Evolutionary conservation across 2,113 vertebrate genomes (phyloP).

Genomic region (Marmota flaviventris): DNA sequence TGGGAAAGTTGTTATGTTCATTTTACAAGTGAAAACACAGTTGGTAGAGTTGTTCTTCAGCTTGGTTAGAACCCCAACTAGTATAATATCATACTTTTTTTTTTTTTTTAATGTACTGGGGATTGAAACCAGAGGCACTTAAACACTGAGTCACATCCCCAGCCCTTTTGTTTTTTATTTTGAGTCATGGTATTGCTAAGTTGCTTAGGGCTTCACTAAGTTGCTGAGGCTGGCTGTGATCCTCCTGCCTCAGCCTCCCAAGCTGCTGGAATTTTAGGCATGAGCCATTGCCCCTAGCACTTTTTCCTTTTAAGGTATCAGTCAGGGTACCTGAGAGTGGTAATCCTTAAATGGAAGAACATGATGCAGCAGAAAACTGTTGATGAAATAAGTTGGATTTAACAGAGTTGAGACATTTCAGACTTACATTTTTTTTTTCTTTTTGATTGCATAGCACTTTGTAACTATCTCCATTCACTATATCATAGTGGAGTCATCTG

Average conservation of each 20-base stretch:
- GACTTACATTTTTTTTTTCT: not conserved
- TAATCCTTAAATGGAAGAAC: not conserved
- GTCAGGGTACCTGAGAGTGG: not conserved
- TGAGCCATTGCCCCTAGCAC: too few relatives aligned
- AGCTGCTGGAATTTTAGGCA: too few relatives aligned
- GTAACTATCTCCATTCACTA: not conserved
- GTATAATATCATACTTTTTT: not conserved
- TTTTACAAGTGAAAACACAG: not conserved
- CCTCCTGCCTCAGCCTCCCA: too few relatives aligned
- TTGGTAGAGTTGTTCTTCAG: not conserved
- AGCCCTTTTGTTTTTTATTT: too few relatives aligned
- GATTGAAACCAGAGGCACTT: too few relatives aligned
- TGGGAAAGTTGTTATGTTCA: not conserved
- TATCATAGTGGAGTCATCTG: not conserved
- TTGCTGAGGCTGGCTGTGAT: too few relatives aligned
- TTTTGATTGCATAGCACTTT: not conserved
- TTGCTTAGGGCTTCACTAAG: too few relatives aligned
- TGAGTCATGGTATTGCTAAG: too few relatives aligned
- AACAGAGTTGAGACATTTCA: not conserved
- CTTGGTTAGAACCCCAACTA: not conserved
- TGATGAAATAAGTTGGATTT: not conserved
- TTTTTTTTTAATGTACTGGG: not conserved
- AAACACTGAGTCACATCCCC: too few relatives aligned
- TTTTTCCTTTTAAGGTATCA: not conserved
- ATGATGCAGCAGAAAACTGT: not conserved